Base-by-base conservation (phyloP, 2,797 vertebrate species). In the Semaprochilodus insignis region DNA sequence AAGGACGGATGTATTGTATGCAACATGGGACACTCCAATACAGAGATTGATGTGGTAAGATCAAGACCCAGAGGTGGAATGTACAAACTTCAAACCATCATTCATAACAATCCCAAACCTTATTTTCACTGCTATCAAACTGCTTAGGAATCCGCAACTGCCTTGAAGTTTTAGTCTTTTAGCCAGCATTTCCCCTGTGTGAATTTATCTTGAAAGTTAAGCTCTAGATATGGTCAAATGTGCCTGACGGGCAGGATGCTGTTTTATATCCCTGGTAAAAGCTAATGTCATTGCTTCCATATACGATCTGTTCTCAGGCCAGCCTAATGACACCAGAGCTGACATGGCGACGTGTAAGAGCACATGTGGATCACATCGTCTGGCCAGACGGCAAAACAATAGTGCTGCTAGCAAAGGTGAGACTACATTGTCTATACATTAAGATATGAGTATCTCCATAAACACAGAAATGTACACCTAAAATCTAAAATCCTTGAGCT, bases 11-110 rank as follows among this genome's bases (percentile, higher is more conserved):
- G 97, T 85, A 96, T 99, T 0, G 94, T 99, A 59, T 99, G 97
- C 90, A 99, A 99, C 93, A 99, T 99, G 97, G 98, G 98, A 0
- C 97, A 99, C 92, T 98, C 97, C 89, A 97, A 96, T 91, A 97
- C 96, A 0, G 97, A 99, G 91, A 98, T 99, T 51, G 97, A 99
- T 2, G 78, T 94, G 90, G 93, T 95, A 86, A 82, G 87, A 74
- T 55, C 14, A 19, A 36, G 27, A 51, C 25, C n/a, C 44, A 55
- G 25, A 71, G 36, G 19, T 17, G 3, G 54, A 55, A 13, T 10
- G 5, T 14, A 66, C 44, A 36, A 16, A 4, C 59, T 81, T 27
- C 67, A 36, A 21, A 11, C 57, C 17, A 54, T 40, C 40, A 40
- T 6, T 40, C 40, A 40, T 40, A 40, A 0, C 2, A 40, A 40